Evolutionary conservation across 2,797 vertebrate genomes (phyloP).

Genomic region (Malurus leucopterus): DNA sequence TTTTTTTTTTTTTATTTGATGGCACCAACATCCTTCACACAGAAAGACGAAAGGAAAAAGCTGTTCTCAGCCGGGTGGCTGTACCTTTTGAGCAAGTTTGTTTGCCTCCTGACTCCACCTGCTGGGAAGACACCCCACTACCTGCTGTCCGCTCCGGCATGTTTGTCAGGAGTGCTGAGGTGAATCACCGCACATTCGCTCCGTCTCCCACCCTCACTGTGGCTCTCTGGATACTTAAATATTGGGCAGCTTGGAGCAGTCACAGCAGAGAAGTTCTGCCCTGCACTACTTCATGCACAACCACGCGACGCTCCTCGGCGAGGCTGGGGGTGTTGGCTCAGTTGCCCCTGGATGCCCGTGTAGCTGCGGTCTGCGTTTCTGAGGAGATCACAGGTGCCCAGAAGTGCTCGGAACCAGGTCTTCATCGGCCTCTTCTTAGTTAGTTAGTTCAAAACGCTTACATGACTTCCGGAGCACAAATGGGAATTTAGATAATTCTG

Average conservation of each 20-base stretch:
- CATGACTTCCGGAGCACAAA: background rate
- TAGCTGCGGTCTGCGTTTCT: background rate
- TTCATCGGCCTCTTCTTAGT: background rate
- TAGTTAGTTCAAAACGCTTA: background rate
- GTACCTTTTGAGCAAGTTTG: background rate
- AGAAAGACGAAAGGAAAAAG: background rate
- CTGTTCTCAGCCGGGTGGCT: background rate
- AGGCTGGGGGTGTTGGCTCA: background rate
- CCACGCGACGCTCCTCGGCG: background rate
- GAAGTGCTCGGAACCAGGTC: background rate
- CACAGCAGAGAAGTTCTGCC: background rate
- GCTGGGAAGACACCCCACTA: slow-evolving; percentile 32
- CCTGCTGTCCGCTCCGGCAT: background rate
- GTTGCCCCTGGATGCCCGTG: background rate
- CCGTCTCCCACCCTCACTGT: background rate
- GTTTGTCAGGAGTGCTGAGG: background rate
- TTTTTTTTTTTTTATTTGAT: background rate
- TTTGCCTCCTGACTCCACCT: slow-evolving; percentile 45
- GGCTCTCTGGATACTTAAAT: background rate
- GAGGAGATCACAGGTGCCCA: background rate
- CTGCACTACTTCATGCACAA: background rate
- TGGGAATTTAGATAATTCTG: background rate
- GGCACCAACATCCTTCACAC: background rate
- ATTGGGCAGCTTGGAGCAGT: background rate
- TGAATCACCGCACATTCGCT: background rate